A percentile compares a stretch with the other conserved stretches of the same genome.
These are phyloP conservation scores for Tetragnatha montana DNA, from an alignment of 2,888 invertebrate genomes.

Conservation along the genomic window DNA sequence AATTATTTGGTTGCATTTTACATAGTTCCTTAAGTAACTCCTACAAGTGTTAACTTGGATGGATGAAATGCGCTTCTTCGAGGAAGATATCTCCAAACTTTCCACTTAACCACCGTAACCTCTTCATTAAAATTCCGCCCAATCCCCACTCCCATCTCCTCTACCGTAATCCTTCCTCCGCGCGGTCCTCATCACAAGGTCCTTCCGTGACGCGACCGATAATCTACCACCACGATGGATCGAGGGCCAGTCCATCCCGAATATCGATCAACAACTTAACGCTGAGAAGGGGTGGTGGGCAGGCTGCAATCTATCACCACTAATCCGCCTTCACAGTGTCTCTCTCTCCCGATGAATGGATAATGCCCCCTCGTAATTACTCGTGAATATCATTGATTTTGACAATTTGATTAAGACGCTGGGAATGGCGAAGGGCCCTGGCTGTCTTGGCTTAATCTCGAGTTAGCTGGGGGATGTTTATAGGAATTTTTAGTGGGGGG, in stretches of 20 bases:
- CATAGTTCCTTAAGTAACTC: no score
- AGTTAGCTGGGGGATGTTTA: no score
- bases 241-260: conserved; percentile 47
- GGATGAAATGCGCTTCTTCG: no score
- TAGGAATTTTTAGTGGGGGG: no score
- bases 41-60: no score
- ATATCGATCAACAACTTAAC: conserved; percentile 17
- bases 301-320: conserved; percentile 47
- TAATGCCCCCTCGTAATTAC: conserved; percentile 46
- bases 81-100: no score
- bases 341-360: conserved; percentile 35
- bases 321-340: conserved; percentile 29
- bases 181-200: not conserved
- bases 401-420: conserved; percentile 57
- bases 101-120: no score
- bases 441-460: no score
- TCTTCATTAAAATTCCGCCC: no score
- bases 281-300: not conserved
- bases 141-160: no score
- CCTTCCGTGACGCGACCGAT: conserved; percentile 30
- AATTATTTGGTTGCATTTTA: no score
- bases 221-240: conserved; percentile 50
- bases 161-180: no score
- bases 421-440: not conserved
- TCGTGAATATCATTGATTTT: conserved; percentile 61